Percentiles rank a stretch among this genome's conserved stretches.
These are phyloP conservation scores for Ameiurus melas DNA, from an alignment of 2,113 vertebrate species.

Conservation along the genomic window DNA sequence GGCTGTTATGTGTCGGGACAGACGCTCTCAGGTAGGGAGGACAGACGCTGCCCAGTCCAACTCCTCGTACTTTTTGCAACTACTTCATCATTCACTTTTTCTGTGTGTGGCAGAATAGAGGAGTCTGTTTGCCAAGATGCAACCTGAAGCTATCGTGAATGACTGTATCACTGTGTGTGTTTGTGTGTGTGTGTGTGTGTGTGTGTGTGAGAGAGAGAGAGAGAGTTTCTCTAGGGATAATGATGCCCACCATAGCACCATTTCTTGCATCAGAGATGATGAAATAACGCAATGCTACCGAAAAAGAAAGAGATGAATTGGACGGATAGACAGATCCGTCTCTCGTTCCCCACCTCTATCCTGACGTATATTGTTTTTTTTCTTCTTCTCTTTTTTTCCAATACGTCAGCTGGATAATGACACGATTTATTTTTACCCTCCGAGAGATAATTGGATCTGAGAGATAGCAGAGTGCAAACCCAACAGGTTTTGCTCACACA, in stretches of 20 bases:
- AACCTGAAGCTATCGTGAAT: constrained; percentile 6
- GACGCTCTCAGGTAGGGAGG: background rate
- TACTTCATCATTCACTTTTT: constrained; percentile 12
- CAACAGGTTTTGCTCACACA: constrained; percentile 40
- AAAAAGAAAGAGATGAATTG: constrained; percentile 12
- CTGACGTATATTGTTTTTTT: constrained; percentile 30
- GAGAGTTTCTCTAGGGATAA: constrained; percentile 35
- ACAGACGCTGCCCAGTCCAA: constrained; percentile 4
- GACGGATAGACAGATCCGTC: background rate
- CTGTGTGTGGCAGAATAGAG: background rate
- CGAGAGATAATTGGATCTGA: constrained; percentile 46
- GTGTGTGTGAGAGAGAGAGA: background rate
- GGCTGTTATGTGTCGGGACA: background rate
- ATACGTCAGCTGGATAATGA: constrained; percentile 37
- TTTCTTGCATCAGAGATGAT: constrained; percentile 50
- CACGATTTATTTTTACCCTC: constrained; percentile 40
- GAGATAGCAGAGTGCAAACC: constrained; percentile 41
- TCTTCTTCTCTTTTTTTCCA: background rate
- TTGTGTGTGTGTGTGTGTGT: constrained; percentile 16
- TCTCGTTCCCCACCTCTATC: constrained; percentile 2
- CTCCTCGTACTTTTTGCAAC: background rate
- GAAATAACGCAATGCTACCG: constrained; percentile 33
- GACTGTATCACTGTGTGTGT: constrained; percentile 13
- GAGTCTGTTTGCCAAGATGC: constrained; percentile 2
- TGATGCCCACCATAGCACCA: constrained; percentile 40